Base-by-base conservation (phyloP, 2,888 invertebrate species). In the Lamellibrachia columna region DNA sequence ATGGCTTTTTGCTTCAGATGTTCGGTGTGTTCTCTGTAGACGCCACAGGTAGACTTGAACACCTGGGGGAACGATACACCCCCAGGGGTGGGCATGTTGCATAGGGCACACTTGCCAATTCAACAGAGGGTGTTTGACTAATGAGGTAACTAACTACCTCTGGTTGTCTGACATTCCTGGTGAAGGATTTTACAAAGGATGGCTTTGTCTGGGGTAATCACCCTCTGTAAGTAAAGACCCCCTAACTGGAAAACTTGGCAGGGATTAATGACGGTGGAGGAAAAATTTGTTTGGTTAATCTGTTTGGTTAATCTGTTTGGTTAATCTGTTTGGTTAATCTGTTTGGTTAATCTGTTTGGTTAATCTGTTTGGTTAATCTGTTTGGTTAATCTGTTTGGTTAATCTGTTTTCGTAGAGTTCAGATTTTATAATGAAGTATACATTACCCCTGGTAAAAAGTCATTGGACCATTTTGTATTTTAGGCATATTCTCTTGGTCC, bases 61-160 rank as follows among this genome's bases (percentile, higher is more conserved):
- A 4, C 22, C 75, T 75, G 75, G 75, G n/a, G 75, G 75, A n/a
- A n/a, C n/a, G n/a, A 75, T 40, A 22, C 4, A 22, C 75, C 75
- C 75, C 75, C n/a, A 75, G 75, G 75, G 11, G 22, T 4, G n/a
- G 22, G n/a, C 75, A 22, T 75, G 75, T 75, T 75, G 75, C 22
- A 75, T 60, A n/a, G 75, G 75, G 75, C 22, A 22, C 55, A 75
- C 75, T 75, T 15, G 75, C 15, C 22, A 22, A 15, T 75, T 22
- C 6, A 22, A 6, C 22, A 75, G 75, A n/a, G 75, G 75, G 75
- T 22, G 22, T 75, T 75, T 75, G 75, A 75, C 75, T 75, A 22
- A 75, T 75, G 75, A 75, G n/a, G 22, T 75, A 75, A 75, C 75
- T 75, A 75, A 75, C 75, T 75, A 75, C 75, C 75, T 75, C 75